phyloP scores from a whole-genome alignment of 2,113 vertebrate species.

The Echinops telfairi region DNA sequence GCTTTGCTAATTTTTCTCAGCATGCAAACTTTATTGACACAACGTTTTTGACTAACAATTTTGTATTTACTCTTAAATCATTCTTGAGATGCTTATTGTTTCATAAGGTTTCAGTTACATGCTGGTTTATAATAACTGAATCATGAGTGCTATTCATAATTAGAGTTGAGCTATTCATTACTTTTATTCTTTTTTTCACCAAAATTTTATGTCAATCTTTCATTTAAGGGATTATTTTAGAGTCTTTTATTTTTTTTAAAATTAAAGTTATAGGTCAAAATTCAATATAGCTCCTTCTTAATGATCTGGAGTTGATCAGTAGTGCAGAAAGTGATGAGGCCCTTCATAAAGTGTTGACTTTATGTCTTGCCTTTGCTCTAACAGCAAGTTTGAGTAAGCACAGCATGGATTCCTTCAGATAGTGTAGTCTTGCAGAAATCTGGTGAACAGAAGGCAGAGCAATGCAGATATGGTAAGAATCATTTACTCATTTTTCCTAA shows the following conservation, averaged over 20 bases:
- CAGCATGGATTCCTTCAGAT: no score
- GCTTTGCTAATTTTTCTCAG: slow-evolving; percentile 86
- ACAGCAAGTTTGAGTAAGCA: neutral
- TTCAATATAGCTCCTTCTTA: slow-evolving; percentile 21
- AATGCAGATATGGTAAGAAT: neutral
- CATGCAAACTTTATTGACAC: slow-evolving; percentile 82
- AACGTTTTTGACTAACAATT: slow-evolving; percentile 80
- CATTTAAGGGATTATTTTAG: neutral
- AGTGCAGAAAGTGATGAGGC: neutral
- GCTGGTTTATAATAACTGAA: slow-evolving; percentile 77
- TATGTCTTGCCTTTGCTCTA: neutral
- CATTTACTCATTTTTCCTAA: neutral
- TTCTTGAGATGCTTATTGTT: slow-evolving; percentile 81
- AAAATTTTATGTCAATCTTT: slow-evolving; percentile 41
- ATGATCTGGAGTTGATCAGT: neutral
- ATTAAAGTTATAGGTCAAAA: neutral
- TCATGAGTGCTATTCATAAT: slow-evolving; percentile 46
- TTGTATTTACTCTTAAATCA: slow-evolving; percentile 72
- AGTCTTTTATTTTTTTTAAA: slow-evolving; percentile 41
- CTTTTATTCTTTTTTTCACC: slow-evolving; percentile 38
- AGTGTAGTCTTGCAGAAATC: neutral
- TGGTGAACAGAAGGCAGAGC: neutral
- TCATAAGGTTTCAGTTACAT: slow-evolving; percentile 79
- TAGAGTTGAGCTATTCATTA: neutral
- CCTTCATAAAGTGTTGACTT: neutral